phyloP scores from a whole-genome alignment of 2,113 vertebrate genomes.

The Gallinago jamesoni region DNA sequence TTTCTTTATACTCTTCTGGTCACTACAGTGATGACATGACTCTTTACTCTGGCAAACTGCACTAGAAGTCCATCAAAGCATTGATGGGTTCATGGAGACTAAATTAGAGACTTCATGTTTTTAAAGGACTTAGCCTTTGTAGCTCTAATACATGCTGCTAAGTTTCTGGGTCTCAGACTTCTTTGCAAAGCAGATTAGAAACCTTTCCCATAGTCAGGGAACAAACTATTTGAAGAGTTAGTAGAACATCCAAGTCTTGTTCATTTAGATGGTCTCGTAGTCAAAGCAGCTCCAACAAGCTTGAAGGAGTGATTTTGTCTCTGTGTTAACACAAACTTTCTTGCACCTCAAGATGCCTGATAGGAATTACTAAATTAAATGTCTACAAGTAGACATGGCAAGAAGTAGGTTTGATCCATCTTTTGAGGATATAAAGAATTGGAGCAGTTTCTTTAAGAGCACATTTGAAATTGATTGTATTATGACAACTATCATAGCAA shows the following conservation, averaged over 20 bases:
- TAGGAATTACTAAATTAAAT: neutral
- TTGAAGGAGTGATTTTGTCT: neutral
- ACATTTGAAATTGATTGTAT: neutral
- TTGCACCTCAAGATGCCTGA: neutral
- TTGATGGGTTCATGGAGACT: neutral
- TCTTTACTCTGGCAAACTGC: neutral
- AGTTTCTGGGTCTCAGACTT: neutral
- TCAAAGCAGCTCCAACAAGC: neutral
- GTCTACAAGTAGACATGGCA: neutral
- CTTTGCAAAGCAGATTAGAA: neutral
- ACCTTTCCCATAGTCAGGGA: neutral
- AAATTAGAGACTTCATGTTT: neutral
- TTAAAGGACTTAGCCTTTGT: neutral
- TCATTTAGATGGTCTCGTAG: neutral
- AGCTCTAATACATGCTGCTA: neutral
- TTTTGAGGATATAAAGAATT: neutral
- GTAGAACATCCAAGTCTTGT: neutral
- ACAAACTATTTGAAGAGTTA: neutral
- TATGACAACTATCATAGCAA: neutral
- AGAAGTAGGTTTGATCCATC: neutral
- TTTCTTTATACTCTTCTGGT: neutral
- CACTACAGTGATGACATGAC: neutral
- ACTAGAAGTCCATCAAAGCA: neutral
- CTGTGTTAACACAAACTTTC: neutral
- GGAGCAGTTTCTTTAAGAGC: neutral